These are phyloP conservation scores for Mythimna vitellina DNA, from an alignment of 2,888 invertebrate genomes.

Conservation along the genomic window DNA sequence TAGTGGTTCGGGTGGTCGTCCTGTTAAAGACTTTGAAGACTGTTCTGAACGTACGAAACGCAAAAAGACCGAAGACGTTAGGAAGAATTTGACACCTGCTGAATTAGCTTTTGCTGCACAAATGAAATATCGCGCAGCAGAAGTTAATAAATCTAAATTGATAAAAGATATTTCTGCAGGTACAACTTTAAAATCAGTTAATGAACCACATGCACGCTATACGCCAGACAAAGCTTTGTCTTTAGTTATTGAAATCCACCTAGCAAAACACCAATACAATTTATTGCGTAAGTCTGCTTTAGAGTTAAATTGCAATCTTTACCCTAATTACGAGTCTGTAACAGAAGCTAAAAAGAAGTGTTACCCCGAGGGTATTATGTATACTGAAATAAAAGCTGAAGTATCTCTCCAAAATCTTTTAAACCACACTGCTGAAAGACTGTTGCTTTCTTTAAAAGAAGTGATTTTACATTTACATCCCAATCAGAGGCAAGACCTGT, in stretches of 20 bases:
- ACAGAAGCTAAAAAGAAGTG: slow-evolving; percentile 24
- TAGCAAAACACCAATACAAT: slow-evolving; percentile 46
- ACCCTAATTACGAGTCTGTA: slow-evolving; percentile 42
- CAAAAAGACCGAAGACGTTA: slow-evolving; percentile 20
- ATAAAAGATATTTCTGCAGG: slow-evolving; percentile 3
- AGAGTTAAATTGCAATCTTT: slow-evolving; percentile 39
- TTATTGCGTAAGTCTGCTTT: slow-evolving; percentile 35
- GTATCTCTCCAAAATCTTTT: slow-evolving; percentile 27
- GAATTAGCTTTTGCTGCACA: slow-evolving; percentile 38
- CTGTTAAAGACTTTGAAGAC: slow-evolving; percentile 73
- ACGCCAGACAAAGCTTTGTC: slow-evolving; percentile 33
- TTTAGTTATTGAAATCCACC: slow-evolving; percentile 36
- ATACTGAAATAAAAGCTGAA: slow-evolving; percentile 28
- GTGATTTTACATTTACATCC: slow-evolving; percentile 2
- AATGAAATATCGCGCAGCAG: slow-evolving; percentile 25
- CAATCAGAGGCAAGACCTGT: not conserved
- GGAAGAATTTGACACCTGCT: slow-evolving; percentile 11
- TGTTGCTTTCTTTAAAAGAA: slow-evolving; percentile 17
- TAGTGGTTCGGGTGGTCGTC: slow-evolving; percentile 18
- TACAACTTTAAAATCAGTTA: not conserved
- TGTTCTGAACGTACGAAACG: slow-evolving; percentile 27
- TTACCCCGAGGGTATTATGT: slow-evolving; percentile 26
- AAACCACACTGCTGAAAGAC: slow-evolving; percentile 27
- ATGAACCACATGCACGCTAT: slow-evolving; percentile 16
- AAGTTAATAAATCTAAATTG: slow-evolving; percentile 28